Evolutionary conservation across 1,140 invertebrate species (phyloP).

Genomic region (Trachymyrmex septentrionalis): DNA sequence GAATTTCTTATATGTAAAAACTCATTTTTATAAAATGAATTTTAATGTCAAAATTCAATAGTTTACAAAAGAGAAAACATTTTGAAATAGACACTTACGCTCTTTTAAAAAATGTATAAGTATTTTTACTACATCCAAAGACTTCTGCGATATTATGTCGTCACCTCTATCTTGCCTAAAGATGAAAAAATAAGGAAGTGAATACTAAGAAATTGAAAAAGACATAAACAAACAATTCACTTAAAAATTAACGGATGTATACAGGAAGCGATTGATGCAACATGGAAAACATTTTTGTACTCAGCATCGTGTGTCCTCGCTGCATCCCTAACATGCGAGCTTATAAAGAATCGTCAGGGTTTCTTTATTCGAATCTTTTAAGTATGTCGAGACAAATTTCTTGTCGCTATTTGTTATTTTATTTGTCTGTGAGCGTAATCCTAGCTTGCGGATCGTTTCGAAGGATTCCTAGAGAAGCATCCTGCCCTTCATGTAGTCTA

Average conservation of each 20-base stretch:
- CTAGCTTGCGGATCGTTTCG: constrained; percentile 48
- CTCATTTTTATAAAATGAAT: too few relatives aligned
- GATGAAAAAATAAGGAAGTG: constrained; percentile 20
- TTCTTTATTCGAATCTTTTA: constrained; percentile 25
- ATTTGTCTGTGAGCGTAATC: constrained; percentile 12
- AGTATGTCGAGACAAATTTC: constrained; percentile 56
- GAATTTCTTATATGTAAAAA: too few relatives aligned
- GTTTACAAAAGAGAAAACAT: too few relatives aligned
- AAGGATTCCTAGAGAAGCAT: constrained; percentile 52
- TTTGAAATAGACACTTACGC: constrained; percentile 71
- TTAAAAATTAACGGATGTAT: constrained; percentile 54
- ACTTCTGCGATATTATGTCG: constrained; percentile 80
- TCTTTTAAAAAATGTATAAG: constrained; percentile 77
- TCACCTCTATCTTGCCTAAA: constrained; percentile 70
- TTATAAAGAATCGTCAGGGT: constrained; percentile 56
- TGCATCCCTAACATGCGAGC: constrained; percentile 13
- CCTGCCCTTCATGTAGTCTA: constrained; percentile 66
- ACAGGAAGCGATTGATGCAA: constrained; percentile 1
- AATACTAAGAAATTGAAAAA: constrained; percentile 11
- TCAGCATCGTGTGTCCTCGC: constrained; percentile 19
- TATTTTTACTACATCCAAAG: constrained; percentile 75
- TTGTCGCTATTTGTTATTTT: constrained; percentile 20
- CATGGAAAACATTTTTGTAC: constrained; percentile 2
- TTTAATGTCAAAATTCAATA: too few relatives aligned
- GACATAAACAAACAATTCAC: constrained; percentile 33